Evolutionary conservation across 2,113 vertebrate species (phyloP).

Genomic region (Gracilinanus agilis): DNA sequence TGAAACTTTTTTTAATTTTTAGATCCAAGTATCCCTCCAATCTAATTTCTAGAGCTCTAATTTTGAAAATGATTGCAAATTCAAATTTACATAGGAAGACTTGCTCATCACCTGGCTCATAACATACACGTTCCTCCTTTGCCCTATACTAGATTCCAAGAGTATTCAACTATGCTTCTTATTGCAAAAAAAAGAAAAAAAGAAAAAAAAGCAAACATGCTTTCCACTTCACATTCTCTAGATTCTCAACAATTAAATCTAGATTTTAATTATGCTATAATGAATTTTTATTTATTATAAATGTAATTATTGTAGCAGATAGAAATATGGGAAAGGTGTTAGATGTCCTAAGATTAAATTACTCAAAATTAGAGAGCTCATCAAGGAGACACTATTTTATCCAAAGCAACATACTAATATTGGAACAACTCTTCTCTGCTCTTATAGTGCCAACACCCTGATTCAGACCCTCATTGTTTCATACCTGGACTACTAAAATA

Average conservation of each 20-base stretch:
- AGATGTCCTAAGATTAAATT: conserved; percentile 64
- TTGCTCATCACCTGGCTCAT: conserved; percentile 55
- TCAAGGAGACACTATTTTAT: conserved; percentile 42
- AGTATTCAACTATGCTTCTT: conserved; percentile 59
- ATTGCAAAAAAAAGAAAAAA: conserved; percentile 59
- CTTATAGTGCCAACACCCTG: neutral
- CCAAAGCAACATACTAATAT: conserved; percentile 12
- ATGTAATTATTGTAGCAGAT: conserved; percentile 77
- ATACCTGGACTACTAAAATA: neutral
- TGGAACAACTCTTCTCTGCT: neutral
- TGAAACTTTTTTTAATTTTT: neutral
- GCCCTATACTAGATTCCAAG: conserved; percentile 45
- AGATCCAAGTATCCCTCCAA: neutral
- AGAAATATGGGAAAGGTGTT: conserved; percentile 64
- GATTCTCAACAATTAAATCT: conserved; percentile 45
- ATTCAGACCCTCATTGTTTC: too few relatives aligned
- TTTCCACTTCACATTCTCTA: conserved; percentile 64
- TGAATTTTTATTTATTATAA: too few relatives aligned
- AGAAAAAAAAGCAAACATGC: conserved; percentile 21
- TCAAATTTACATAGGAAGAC: neutral
- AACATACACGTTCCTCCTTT: conserved; percentile 1
- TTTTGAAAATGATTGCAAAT: neutral
- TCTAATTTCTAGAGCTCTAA: neutral
- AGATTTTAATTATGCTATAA: conserved; percentile 5
- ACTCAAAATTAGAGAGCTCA: conserved; percentile 69